Evolutionary conservation across 2,113 vertebrate genomes (phyloP).

Genomic region (Sceloporus tristichus): DNA sequence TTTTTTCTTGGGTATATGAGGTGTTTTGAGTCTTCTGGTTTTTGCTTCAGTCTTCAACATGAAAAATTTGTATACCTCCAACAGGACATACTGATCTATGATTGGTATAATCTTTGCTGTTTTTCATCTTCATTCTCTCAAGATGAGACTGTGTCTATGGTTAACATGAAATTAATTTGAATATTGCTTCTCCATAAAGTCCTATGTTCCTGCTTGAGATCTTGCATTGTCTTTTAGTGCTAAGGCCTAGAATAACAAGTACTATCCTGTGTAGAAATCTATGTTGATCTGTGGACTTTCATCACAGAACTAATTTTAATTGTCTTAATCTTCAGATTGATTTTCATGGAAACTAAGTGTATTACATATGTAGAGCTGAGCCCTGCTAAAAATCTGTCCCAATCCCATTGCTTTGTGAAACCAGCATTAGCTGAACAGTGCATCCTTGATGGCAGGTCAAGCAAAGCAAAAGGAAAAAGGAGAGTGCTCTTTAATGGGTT

Average conservation of each 20-base stretch:
- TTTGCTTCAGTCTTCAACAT: not conserved
- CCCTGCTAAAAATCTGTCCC: not conserved
- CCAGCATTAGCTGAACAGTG: not conserved
- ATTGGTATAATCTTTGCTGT: not conserved
- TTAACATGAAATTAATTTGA: not conserved
- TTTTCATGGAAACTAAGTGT: not conserved
- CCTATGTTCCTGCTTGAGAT: not conserved
- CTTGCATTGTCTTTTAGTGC: not conserved
- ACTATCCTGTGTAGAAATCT: not conserved
- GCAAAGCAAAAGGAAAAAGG: not conserved
- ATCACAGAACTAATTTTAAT: too few relatives aligned
- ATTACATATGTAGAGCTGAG: not conserved
- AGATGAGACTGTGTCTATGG: not conserved
- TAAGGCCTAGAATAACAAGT: not conserved
- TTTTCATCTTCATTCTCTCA: not conserved
- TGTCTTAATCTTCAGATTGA: too few relatives aligned
- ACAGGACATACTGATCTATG: not conserved
- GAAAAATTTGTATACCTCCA: not conserved
- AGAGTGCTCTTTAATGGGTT: not conserved
- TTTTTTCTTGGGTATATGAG: not conserved
- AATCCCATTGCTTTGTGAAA: not conserved
- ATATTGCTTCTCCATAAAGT: not conserved
- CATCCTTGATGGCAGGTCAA: not conserved
- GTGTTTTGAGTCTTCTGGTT: not conserved
- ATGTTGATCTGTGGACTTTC: too few relatives aligned